A percentile compares a stretch with the other conserved stretches of the same genome.
These are phyloP conservation scores for Spizaetus ornatus DNA, from an alignment of 2,113 vertebrate species.

Conservation along the genomic window DNA sequence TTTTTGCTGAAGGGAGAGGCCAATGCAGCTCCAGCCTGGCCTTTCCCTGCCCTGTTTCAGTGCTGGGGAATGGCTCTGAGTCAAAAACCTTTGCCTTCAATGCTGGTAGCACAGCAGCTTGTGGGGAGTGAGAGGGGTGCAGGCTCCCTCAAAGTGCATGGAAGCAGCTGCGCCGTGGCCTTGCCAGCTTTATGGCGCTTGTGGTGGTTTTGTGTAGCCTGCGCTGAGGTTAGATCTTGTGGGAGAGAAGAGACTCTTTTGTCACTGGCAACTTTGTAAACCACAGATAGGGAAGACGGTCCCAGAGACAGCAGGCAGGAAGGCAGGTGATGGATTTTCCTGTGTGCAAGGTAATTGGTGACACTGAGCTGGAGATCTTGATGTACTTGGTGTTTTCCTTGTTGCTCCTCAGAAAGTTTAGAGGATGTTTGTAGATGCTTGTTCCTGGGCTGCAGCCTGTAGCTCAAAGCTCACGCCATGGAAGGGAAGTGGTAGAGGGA, in stretches of 20 bases:
- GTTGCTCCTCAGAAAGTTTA: not conserved
- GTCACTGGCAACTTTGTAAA: not conserved
- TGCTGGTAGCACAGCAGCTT: not conserved
- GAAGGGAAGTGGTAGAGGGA: not conserved
- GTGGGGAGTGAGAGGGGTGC: not conserved
- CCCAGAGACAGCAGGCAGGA: not conserved
- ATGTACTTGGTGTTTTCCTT: not conserved
- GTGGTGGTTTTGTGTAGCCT: not conserved
- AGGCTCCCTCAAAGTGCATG: not conserved
- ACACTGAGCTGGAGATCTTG: not conserved
- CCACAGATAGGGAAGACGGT: not conserved
- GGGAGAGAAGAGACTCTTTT: not conserved
- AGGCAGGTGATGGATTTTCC: not conserved
- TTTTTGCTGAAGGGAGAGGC: not conserved
- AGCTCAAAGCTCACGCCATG: not conserved
- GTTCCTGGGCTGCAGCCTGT: not conserved
- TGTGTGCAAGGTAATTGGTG: not conserved
- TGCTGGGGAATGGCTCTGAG: not conserved
- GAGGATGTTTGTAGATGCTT: not conserved
- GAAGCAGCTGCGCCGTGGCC: not conserved
- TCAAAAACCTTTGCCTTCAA: not conserved
- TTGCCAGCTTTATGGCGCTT: not conserved
- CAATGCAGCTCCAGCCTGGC: not conserved
- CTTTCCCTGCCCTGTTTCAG: not conserved
- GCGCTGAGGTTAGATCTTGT: not conserved